A percentile compares a stretch with the other conserved stretches of the same genome.
These are phyloP conservation scores for Syncerus caffer DNA, from an alignment of 2,797 vertebrate genomes.

Conservation along the genomic window DNA sequence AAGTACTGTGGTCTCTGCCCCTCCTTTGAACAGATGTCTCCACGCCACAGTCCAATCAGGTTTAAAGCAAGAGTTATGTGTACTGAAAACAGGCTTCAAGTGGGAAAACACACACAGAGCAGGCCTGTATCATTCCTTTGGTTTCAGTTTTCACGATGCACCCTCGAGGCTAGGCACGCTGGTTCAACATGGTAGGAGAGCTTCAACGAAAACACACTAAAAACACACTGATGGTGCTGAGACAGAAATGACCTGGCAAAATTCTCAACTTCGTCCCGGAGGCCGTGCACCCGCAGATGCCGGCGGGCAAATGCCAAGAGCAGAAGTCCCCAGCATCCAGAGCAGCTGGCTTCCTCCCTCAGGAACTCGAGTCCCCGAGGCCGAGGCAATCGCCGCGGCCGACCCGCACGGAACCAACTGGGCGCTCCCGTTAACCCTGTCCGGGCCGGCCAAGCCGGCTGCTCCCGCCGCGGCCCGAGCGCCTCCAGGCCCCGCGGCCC, in stretches of 20 bases:
- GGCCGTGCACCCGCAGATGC: not conserved
- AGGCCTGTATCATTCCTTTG: conserved; percentile 1
- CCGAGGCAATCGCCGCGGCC: not conserved
- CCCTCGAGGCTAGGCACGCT: not conserved
- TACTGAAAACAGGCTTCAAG: conserved; percentile 43
- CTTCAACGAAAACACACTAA: not conserved
- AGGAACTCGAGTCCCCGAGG: not conserved
- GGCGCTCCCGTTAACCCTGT: not conserved
- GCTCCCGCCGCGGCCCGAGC: not conserved
- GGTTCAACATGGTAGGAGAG: not conserved
- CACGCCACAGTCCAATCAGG: conserved; percentile 45
- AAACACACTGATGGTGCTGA: not conserved
- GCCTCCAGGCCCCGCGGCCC: not conserved
- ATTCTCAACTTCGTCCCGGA: not conserved
- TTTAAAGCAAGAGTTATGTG: not conserved
- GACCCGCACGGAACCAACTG: not conserved
- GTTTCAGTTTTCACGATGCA: conserved; percentile 44
- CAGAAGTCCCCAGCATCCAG: not conserved
- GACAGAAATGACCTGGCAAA: conserved; percentile 42
- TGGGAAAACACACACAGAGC: not conserved
- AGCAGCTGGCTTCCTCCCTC: not conserved
- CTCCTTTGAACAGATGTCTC: conserved; percentile 38
- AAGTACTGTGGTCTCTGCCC: conserved; percentile 28
- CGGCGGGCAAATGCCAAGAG: not conserved
- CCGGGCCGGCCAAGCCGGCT: not conserved